phyloP scores from a whole-genome alignment of 1,140 invertebrate species.

The Periplaneta americana region DNA sequence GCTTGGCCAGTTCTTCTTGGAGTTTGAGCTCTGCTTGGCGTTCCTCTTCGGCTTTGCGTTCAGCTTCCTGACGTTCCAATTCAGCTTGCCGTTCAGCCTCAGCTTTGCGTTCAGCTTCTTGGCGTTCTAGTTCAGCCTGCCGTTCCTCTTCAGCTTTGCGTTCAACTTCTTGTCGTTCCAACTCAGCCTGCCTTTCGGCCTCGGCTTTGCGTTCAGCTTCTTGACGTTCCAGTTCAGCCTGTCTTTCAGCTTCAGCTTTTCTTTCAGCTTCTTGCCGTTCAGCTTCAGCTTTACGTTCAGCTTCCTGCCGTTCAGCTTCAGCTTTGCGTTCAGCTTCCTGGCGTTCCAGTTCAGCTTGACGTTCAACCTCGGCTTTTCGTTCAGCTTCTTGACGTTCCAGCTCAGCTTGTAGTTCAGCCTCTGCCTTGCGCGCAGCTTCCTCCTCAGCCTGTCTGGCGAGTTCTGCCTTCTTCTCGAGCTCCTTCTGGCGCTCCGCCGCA shows the following conservation, averaged over 20 bases:
- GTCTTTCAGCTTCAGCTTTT: neutral
- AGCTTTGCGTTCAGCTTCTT: neutral
- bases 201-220: conserved; percentile 1
- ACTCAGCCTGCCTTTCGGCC: neutral
- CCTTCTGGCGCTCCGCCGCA: neutral
- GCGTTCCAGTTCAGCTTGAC: neutral
- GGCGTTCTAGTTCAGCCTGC: neutral
- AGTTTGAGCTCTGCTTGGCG: neutral
- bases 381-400: neutral
- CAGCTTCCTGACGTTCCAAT: neutral
- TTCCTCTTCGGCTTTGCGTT: neutral
- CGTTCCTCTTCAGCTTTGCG: neutral
- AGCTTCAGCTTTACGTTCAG: neutral
- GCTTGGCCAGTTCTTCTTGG: neutral
- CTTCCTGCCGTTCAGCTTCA: neutral
- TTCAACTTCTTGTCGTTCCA: neutral
- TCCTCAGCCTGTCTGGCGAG: neutral
- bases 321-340: neutral
- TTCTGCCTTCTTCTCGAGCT: neutral
- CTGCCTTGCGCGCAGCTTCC: neutral
- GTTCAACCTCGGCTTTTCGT: neutral
- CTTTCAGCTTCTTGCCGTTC: neutral
- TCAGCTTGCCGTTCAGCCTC: neutral
- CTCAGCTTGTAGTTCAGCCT: neutral
- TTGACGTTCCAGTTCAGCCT: neutral